Conservation (phyloP, 2,888 invertebrate species). For the Bruchidius siliquastri region DNA sequence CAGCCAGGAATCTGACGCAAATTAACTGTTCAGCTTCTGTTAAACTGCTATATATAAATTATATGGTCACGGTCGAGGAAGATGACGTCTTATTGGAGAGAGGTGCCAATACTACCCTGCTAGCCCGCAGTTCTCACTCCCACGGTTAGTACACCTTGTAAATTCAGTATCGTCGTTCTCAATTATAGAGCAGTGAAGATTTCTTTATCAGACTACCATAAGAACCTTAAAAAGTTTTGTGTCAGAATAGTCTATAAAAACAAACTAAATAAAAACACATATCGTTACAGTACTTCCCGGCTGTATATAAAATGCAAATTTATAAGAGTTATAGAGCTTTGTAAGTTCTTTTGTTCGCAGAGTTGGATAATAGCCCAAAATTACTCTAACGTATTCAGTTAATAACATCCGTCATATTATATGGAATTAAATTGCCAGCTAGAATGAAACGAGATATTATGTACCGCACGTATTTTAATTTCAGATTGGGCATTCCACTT, state of each 20-base stretch:
- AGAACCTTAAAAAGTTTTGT: too few relatives aligned
- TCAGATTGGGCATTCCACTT: background rate
- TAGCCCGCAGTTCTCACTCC: too few relatives aligned
- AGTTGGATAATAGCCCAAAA: background rate
- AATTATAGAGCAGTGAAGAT: too few relatives aligned
- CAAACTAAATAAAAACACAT: too few relatives aligned
- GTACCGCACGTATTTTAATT: background rate
- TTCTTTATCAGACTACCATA: too few relatives aligned
- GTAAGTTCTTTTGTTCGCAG: too few relatives aligned
- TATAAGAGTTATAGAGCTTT: too few relatives aligned
- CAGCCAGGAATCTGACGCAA: constrained; percentile 10
- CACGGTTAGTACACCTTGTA: too few relatives aligned
- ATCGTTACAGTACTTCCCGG: too few relatives aligned
- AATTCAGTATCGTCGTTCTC: too few relatives aligned
- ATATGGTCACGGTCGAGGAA: background rate
- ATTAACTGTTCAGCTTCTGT: constrained; percentile 4
- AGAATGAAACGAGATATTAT: background rate
- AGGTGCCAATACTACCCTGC: background rate
- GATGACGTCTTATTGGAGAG: background rate
- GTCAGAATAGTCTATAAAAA: too few relatives aligned
- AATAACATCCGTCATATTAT: background rate
- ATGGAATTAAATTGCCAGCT: background rate
- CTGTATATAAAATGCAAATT: too few relatives aligned
- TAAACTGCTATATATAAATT: background rate
- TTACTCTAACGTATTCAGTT: background rate